phyloP scores from a whole-genome alignment of 1,140 invertebrate genomes.

The Panulirus ornatus region DNA sequence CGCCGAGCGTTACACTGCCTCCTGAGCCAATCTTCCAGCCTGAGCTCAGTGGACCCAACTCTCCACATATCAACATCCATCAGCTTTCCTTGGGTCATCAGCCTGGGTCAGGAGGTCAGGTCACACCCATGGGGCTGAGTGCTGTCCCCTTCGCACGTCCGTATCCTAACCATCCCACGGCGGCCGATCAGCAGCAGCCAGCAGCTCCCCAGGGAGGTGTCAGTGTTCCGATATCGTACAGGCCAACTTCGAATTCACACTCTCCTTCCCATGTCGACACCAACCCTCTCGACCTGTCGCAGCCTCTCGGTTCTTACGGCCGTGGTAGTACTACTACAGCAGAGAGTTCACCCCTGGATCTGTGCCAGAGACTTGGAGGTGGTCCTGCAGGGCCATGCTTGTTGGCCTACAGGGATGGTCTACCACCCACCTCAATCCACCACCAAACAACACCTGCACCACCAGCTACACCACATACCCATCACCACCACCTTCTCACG shows the following conservation, averaged over 20 bases:
- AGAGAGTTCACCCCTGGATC: constrained; percentile 40
- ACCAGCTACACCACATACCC: not conserved
- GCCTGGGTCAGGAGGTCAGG: not conserved
- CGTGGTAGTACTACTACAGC: not conserved
- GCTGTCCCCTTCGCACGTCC: constrained; percentile 19
- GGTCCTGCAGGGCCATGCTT: constrained; percentile 27
- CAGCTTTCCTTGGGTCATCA: constrained; percentile 52
- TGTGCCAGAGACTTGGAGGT: constrained; percentile 39
- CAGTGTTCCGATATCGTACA: not conserved
- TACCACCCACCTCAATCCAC: not conserved
- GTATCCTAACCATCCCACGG: not conserved
- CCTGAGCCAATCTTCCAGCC: constrained; percentile 17
- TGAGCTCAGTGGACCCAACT: constrained; percentile 62
- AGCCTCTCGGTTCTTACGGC: not conserved
- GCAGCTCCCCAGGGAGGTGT: not conserved
- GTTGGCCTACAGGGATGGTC: not conserved
- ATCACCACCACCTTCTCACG: constrained; percentile 30
- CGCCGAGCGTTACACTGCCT: constrained; percentile 45
- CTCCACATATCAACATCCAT: constrained; percentile 56
- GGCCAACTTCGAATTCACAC: not conserved
- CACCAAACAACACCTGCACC: constrained; percentile 34
- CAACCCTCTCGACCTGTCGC: constrained; percentile 62
- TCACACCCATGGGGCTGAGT: constrained; percentile 22
- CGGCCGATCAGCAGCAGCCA: not conserved
- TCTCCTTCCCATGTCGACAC: not conserved